Evolutionary conservation across 1,140 invertebrate species (phyloP).

Genomic region (Danaus melanippus): DNA sequence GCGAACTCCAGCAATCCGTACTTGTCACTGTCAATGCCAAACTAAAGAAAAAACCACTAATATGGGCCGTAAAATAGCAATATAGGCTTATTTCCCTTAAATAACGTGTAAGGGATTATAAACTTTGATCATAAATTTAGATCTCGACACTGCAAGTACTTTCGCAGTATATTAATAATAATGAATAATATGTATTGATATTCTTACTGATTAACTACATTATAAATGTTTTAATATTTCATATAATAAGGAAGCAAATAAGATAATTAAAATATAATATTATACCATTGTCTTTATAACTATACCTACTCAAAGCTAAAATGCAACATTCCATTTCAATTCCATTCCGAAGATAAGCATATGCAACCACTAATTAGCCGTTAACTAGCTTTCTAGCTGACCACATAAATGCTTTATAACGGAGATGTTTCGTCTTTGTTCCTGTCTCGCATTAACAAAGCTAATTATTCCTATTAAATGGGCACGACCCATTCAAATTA

Average conservation of each 20-base stretch:
- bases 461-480: conserved; percentile 69
- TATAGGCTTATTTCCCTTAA: conserved; percentile 29
- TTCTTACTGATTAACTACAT: too few relatives aligned
- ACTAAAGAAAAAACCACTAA: conserved; percentile 55
- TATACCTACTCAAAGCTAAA: neutral
- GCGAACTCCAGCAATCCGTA: conserved; percentile 42
- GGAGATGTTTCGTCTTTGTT: conserved; percentile 33
- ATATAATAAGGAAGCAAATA: too few relatives aligned
- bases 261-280: too few relatives aligned
- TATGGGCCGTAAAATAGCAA: conserved; percentile 34
- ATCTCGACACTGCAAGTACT: too few relatives aligned
- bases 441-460: conserved; percentile 34
- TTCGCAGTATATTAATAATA: too few relatives aligned
- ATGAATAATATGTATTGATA: too few relatives aligned
- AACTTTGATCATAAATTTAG: conserved; percentile 8
- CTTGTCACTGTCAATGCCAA: conserved; percentile 58
- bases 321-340: conserved; percentile 19
- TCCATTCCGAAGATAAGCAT: conserved; percentile 13
- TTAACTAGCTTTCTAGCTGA: conserved; percentile 43
- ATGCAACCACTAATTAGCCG: conserved; percentile 33
- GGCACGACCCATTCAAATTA: conserved; percentile 68
- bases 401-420: conserved; percentile 33
- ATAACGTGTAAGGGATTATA: conserved; percentile 24
- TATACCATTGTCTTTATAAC: too few relatives aligned
- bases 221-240: too few relatives aligned